Base-by-base conservation (phyloP, 2,888 invertebrate species). In the Isoperla grammatica region DNA sequence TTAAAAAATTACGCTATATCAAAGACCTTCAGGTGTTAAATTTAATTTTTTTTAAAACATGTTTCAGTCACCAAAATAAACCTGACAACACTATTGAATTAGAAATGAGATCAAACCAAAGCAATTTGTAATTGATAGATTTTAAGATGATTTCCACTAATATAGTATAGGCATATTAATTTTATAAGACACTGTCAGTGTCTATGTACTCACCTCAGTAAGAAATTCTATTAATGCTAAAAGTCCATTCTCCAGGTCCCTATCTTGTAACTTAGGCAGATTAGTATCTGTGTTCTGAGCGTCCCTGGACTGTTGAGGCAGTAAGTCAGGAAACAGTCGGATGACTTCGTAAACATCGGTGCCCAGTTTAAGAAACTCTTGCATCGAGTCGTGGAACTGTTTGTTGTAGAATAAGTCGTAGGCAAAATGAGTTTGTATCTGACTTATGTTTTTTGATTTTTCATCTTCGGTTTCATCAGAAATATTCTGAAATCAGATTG, bases 351-450 rank as follows among this genome's bases (percentile, higher is more conserved):
- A 61, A 58, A 60, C 69, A 80, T 82, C 82, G 3, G 94, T 95
- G 67, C 88, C 88, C 1, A 97, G 79, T 71, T 90, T 88, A 3
- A 87, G 78, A 74, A 98, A 98, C 70, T 95, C 87, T 57, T 85
- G 84, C 90, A 99, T 94, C 0, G 98, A 91, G 66, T 90, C 88
- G 9, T 87, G 80, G 72, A 93, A 99, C 67, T 89, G 82, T 71
- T 90, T 91, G 70, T 88, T 88, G 57, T 87, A 85, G 74, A 99
- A 99, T 9, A 97, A 77, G 72, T 97, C 90, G 69, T 93, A 85
- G 0, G 98, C 99, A 72, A 89, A 86, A 0, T 93, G 78, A 63
- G 90, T 91, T 74, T 94, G 91, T 67, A 99, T 97, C 69, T 93
- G 87, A 63, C 88, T 86, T 56, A 90, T 85, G 67, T 87, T 88